phyloP scores from a whole-genome alignment of 2,888 invertebrate species.

The Lacanobia wlatinum region DNA sequence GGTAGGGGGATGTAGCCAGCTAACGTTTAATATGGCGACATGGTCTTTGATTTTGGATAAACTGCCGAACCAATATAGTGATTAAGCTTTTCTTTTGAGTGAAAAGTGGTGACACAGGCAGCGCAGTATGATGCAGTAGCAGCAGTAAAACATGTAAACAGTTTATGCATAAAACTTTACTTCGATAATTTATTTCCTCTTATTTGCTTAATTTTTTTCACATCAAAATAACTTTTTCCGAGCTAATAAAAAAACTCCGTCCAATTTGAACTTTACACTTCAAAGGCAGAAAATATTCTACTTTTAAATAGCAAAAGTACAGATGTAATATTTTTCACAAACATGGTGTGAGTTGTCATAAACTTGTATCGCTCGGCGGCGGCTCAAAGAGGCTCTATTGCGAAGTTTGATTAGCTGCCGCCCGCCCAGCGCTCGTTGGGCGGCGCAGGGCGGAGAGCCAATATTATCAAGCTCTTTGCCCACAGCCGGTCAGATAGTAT shows the following conservation, averaged over 20 bases:
- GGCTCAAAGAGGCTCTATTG: slow-evolving; percentile 45
- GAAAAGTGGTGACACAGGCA: neutral
- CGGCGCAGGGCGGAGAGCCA: slow-evolving; percentile 5
- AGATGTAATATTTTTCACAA: slow-evolving; percentile 38
- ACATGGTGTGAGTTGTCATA: slow-evolving; percentile 35
- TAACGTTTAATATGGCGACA: neutral
- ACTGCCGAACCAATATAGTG: neutral
- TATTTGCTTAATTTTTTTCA: neutral
- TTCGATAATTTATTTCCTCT: neutral
- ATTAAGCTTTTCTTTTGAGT: neutral
- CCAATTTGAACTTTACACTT: slow-evolving; percentile 23
- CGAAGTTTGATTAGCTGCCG: slow-evolving; percentile 50
- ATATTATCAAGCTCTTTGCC: slow-evolving; percentile 34
- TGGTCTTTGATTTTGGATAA: neutral
- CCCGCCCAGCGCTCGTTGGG: slow-evolving; percentile 2
- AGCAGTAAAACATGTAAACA: neutral
- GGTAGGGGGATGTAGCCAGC: neutral
- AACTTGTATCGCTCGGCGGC: slow-evolving; percentile 49
- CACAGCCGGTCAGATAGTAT: slow-evolving; percentile 33
- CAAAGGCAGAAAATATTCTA: slow-evolving; percentile 19
- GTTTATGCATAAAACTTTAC: neutral
- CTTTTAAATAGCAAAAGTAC: slow-evolving; percentile 15
- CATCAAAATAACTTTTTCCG: neutral
- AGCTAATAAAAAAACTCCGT: neutral
- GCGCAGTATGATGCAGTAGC: neutral